Evolutionary conservation across 2,888 invertebrate genomes (phyloP), one percentile per base, ranked within the genome.

Genomic region (Ochropacha duplaris): DNA sequence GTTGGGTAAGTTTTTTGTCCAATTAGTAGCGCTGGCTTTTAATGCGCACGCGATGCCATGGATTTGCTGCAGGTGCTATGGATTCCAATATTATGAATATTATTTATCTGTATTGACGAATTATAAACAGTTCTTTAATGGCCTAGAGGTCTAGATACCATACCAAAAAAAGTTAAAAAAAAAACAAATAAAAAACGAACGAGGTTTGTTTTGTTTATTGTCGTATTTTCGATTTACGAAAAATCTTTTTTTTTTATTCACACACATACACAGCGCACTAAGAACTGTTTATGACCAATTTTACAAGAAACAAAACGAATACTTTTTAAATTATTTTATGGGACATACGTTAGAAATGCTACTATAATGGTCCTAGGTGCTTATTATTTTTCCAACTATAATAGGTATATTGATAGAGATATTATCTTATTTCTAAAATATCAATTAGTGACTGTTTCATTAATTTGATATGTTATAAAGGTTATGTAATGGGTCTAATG

Each of bases 1-100:
- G 95, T 86, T 94, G 96, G 95, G 97, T 97, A 94, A 95, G 95
- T 94, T 72, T 68, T n/a, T 65, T 28, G 71, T 72, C 67, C 62
- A 68, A 75, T 79, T 72, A 67, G 65, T 59, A 68, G 67, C 72
- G 71, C 72, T 76, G 79, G 84, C 86, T 88, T 87, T 79, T 88
- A 88, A 87, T 83, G 71, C 60, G 61, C 72, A 78, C 76, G 76
- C 70, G 60, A 69, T 76, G 76, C 71, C 60, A 68, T 78, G 79
- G 36, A 78, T 79, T 73, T 73, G 74, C 81, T 73, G 74, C 81
- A 83, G 52, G 44, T 44, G 44, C 44, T 44, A 44, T 44, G 44
- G 44, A 19, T 39, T n/a, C 19, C 19, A 2, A 3, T 19, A 19
- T 19, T 44, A 44, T 44, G 19, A 44, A 19, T 44, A 19, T 44